These are phyloP conservation scores for Boloria euphrosyne DNA, from an alignment of 2,888 invertebrate genomes.

Conservation along the genomic window DNA sequence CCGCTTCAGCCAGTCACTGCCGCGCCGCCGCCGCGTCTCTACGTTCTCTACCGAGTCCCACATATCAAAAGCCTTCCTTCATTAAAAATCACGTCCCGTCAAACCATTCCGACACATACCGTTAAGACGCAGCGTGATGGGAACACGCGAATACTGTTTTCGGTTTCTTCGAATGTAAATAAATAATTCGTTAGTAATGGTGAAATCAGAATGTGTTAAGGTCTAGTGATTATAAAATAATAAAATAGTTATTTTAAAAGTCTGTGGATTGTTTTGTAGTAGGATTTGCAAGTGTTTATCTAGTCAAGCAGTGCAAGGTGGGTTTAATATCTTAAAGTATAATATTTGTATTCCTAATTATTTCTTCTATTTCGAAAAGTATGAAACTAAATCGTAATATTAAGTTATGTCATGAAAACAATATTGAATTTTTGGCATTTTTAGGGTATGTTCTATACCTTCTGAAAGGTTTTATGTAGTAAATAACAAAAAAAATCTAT, in stretches of 20 bases:
- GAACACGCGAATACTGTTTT: constrained; percentile 20
- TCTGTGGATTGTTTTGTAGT: constrained; percentile 25
- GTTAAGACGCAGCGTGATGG: constrained; percentile 37
- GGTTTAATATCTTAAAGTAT: not conserved
- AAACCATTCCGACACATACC: constrained; percentile 43
- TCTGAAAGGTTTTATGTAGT: too few species aligned
- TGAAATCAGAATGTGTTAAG: constrained; percentile 56
- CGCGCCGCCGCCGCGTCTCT: constrained; percentile 65
- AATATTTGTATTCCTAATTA: too few species aligned
- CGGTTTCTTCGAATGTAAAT: constrained; percentile 50
- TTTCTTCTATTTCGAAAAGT: too few species aligned
- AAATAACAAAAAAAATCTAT: too few species aligned
- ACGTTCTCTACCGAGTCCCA: constrained; percentile 48
- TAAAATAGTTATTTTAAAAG: constrained; percentile 47
- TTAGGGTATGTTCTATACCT: too few species aligned
- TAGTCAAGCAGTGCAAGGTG: constrained; percentile 18
- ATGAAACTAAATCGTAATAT: too few species aligned
- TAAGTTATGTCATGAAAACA: too few species aligned
- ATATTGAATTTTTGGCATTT: too few species aligned
- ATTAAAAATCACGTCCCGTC: constrained; percentile 56
- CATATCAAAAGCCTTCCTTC: constrained; percentile 53
- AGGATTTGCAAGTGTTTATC: constrained; percentile 26
- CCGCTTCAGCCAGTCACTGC: constrained; percentile 70
- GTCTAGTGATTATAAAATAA: constrained; percentile 56
- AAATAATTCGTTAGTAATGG: constrained; percentile 46